Percentiles rank a stretch among this genome's conserved stretches.
These are phyloP conservation scores for Bungarus multicinctus DNA, from an alignment of 2,113 vertebrate species.

Conservation along the genomic window DNA sequence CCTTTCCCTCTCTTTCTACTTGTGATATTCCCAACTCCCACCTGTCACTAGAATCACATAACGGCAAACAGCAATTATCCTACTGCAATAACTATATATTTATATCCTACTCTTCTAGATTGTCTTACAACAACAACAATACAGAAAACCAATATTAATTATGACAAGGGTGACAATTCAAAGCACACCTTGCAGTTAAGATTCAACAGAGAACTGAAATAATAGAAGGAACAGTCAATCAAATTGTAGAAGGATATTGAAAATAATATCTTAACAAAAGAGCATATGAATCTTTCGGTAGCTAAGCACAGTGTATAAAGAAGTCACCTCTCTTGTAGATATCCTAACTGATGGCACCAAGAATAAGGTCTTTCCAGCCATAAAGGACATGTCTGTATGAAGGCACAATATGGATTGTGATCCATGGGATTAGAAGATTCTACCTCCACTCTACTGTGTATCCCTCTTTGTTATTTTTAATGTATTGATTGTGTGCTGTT, in stretches of 20 bases:
- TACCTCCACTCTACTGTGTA: not conserved
- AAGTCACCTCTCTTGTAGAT: not conserved
- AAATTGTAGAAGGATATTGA: not conserved
- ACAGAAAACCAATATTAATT: not conserved
- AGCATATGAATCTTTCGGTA: not conserved
- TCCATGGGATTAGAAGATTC: not conserved
- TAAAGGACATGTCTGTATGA: not conserved
- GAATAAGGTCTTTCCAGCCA: not conserved
- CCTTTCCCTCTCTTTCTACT: not conserved
- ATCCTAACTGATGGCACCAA: not conserved
- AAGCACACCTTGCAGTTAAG: not conserved
- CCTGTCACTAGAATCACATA: not conserved
- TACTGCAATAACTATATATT: not conserved
- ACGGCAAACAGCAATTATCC: not conserved
- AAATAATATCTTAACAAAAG: not conserved
- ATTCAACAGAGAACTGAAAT: not conserved
- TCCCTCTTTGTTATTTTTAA: not conserved
- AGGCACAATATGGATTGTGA: not conserved
- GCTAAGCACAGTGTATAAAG: not conserved
- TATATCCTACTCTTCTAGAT: not conserved
- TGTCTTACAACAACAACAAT: not conserved
- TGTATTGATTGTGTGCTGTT: not conserved
- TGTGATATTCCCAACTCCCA: not conserved
- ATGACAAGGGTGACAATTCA: not conserved
- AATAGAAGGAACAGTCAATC: not conserved